Conservation (phyloP, 2,888 invertebrate species). For the Hemistola chrysoprasaria region DNA sequence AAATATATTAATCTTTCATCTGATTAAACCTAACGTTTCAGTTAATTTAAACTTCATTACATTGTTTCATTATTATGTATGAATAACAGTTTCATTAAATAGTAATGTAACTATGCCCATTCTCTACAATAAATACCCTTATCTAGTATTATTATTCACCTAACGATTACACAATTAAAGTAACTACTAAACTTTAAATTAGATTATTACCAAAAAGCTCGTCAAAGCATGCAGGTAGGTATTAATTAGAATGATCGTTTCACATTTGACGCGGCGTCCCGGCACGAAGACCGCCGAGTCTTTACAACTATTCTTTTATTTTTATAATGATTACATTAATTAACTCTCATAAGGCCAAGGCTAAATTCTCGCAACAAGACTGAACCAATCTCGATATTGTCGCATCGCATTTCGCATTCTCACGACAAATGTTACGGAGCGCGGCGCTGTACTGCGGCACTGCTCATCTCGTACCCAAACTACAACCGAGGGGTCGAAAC, state of each 20-base stretch:
- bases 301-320: conserved; percentile 60
- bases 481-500: conserved; percentile 34
- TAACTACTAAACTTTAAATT: conserved; percentile 78
- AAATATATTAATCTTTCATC: conserved; percentile 79
- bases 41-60: conserved; percentile 69
- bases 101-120: conserved; percentile 76
- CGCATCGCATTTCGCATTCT: conserved; percentile 68
- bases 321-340: conserved; percentile 77
- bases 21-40: conserved; percentile 70
- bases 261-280: conserved; percentile 72
- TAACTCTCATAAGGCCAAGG: conserved; percentile 82
- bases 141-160: conserved; percentile 74
- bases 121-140: conserved; percentile 81
- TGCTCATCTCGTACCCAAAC: conserved; percentile 28
- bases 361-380: conserved; percentile 82
- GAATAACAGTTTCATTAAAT: conserved; percentile 70
- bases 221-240: conserved; percentile 82
- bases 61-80: conserved; percentile 76
- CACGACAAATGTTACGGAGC: conserved; percentile 34
- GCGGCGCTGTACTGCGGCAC: conserved; percentile 14
- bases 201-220: conserved; percentile 83
- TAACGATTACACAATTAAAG: conserved; percentile 79
- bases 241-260: conserved; percentile 76
- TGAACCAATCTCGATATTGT: conserved; percentile 63
- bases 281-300: conserved; percentile 67